These are phyloP conservation scores for Xanthia icteritia DNA, from an alignment of 2,888 invertebrate genomes.

Conservation along the genomic window DNA sequence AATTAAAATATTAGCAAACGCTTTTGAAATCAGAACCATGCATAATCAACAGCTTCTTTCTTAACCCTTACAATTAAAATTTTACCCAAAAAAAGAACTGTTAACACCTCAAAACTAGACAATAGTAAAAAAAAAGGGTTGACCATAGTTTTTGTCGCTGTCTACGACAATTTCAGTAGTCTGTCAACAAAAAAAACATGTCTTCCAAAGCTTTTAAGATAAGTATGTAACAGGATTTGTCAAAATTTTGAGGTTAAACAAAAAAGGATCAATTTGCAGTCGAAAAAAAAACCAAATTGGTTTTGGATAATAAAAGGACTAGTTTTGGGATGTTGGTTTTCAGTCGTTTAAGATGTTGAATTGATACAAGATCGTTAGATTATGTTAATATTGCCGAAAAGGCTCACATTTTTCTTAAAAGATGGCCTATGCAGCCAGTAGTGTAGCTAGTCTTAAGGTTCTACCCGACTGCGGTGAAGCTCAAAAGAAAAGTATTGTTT, in stretches of 20 bases:
- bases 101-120: conserved; percentile 28
- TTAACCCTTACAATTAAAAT: background rate
- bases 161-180: conserved; percentile 20
- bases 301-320: background rate
- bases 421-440: background rate
- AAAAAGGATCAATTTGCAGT: conserved; percentile 21
- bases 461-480: too few relatives aligned
- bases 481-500: too few relatives aligned
- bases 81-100: conserved; percentile 7
- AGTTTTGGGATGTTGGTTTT: background rate
- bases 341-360: conserved; percentile 13
- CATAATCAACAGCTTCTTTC: conserved; percentile 16
- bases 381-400: background rate
- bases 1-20: conserved; percentile 24
- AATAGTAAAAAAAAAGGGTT: conserved; percentile 29
- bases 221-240: conserved; percentile 29
- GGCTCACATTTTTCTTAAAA: background rate
- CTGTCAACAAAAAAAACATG: conserved; percentile 14
- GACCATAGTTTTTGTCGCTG: conserved; percentile 11
- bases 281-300: background rate
- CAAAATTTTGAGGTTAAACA: conserved; percentile 21
- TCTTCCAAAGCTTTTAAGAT: conserved; percentile 34
- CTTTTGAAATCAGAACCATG: conserved; percentile 3
- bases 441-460: too few relatives aligned
- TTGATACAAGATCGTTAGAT: background rate